These are phyloP conservation scores for Oscheius sp. DNA, from an alignment of 2,888 invertebrate species.

Conservation along the genomic window DNA sequence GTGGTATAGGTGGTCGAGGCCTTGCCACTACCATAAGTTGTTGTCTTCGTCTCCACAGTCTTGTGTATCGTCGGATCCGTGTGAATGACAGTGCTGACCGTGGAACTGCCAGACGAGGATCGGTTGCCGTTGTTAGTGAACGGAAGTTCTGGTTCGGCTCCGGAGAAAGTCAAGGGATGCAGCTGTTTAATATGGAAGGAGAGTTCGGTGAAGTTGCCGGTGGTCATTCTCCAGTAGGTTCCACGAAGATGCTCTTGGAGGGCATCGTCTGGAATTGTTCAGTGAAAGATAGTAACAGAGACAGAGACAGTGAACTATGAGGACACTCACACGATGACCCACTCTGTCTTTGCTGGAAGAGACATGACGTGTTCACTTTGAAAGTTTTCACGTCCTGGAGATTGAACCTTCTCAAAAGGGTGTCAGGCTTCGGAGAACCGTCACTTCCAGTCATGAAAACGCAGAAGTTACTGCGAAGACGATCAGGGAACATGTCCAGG, in stretches of 20 bases:
- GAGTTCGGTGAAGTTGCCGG: slow-evolving; percentile 50
- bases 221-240: slow-evolving; percentile 55
- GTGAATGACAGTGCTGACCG: slow-evolving; percentile 15
- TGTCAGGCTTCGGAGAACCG: slow-evolving; percentile 39
- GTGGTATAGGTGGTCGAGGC: slow-evolving; percentile 10
- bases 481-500: slow-evolving; percentile 42
- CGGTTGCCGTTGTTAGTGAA: background rate
- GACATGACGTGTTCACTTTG: slow-evolving; percentile 50
- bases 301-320: too few species aligned
- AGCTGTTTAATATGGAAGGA: slow-evolving; percentile 39
- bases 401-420: slow-evolving; percentile 37
- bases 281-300: background rate
- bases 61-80: slow-evolving; percentile 18
- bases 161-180: slow-evolving; percentile 39
- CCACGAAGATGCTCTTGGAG: slow-evolving; percentile 52
- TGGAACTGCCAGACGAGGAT: slow-evolving; percentile 22
- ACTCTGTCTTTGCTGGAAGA: slow-evolving; percentile 49
- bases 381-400: slow-evolving; percentile 43
- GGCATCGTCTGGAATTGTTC: slow-evolving; percentile 46
- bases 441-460: slow-evolving; percentile 54
- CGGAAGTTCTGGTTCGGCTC: slow-evolving; percentile 20
- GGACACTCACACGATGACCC: slow-evolving; percentile 4
- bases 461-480: slow-evolving; percentile 42
- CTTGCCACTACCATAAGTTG: background rate
- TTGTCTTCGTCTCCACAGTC: slow-evolving; percentile 16